phyloP scores from a whole-genome alignment of 1,140 invertebrate genomes.

The Ptiloglossa arizonensis region DNA sequence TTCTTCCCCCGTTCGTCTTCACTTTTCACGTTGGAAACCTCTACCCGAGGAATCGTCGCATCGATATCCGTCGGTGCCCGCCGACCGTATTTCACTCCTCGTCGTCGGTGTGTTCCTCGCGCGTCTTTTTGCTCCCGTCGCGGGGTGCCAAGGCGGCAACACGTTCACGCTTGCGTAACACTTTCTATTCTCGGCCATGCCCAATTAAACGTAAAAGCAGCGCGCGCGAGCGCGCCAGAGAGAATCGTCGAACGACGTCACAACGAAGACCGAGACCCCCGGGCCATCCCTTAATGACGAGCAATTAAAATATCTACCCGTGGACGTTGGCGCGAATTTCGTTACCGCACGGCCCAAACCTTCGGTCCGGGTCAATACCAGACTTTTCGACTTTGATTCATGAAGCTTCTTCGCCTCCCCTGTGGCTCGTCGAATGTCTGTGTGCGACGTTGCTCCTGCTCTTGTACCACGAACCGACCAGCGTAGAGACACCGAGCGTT shows the following conservation, averaged over 20 bases:
- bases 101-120: background rate
- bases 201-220: slow-evolving; percentile 34
- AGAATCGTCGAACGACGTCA: too few relatives aligned
- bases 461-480: too few relatives aligned
- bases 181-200: slow-evolving; percentile 32
- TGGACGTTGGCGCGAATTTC: background rate
- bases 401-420: too few relatives aligned
- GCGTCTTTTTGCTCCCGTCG: background rate
- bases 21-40: slow-evolving; percentile 4
- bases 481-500: too few relatives aligned
- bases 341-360: too few relatives aligned
- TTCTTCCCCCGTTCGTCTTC: background rate
- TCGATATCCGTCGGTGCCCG: slow-evolving; percentile 29
- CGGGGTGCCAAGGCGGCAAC: too few relatives aligned
- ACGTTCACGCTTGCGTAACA: slow-evolving; percentile 23
- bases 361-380: background rate
- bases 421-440: too few relatives aligned
- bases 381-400: too few relatives aligned
- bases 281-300: background rate
- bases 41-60: slow-evolving; percentile 28
- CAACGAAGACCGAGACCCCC: too few relatives aligned
- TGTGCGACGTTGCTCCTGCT: too few relatives aligned
- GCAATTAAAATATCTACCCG: slow-evolving; percentile 28
- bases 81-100: slow-evolving; percentile 31
- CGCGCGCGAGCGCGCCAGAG: too few relatives aligned